Percentiles rank a stretch among this genome's conserved stretches.
Conservation (phyloP, 2,888 invertebrate species). For the Mythimna impura region DNA sequence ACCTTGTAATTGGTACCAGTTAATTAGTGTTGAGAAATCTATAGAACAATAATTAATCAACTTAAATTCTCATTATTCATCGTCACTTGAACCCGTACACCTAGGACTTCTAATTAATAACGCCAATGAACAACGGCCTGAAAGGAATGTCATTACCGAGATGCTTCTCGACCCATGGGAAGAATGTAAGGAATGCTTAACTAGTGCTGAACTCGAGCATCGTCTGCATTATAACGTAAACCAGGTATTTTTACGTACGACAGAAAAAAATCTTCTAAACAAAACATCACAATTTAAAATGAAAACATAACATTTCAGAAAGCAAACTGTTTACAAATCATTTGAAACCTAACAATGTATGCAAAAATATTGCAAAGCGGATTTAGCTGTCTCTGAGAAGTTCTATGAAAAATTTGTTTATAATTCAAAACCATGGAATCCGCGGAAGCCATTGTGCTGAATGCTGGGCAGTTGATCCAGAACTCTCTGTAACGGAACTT, state of each 20-base stretch:
- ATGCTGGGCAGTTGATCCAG: slow-evolving; percentile 44
- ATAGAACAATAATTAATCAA: slow-evolving; percentile 3
- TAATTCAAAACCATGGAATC: slow-evolving; percentile 33
- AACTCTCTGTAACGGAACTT: slow-evolving; percentile 52
- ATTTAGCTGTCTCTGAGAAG: slow-evolving; percentile 19
- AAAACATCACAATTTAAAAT: slow-evolving; percentile 45
- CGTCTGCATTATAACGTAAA: slow-evolving; percentile 38
- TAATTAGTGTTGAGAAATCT: slow-evolving; percentile 26
- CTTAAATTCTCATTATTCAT: slow-evolving; percentile 1
- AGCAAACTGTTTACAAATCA: slow-evolving; percentile 54
- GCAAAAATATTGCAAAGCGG: slow-evolving; percentile 37
- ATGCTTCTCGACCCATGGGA: slow-evolving; percentile 3
- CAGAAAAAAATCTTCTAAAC: slow-evolving; percentile 17
- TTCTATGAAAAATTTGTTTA: slow-evolving; percentile 36
- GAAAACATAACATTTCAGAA: slow-evolving; percentile 37
- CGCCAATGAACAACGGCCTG: not conserved
- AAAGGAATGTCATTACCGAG: slow-evolving; percentile 22
- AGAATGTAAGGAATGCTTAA: slow-evolving; percentile 1
- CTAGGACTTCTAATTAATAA: slow-evolving; percentile 15
- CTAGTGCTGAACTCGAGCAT: slow-evolving; percentile 2
- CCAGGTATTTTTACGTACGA: slow-evolving; percentile 29
- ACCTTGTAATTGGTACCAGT: slow-evolving; percentile 3
- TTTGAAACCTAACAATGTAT: slow-evolving; percentile 43
- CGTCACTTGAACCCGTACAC: slow-evolving; percentile 5
- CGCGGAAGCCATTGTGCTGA: slow-evolving; percentile 21